A percentile compares a stretch with the other conserved stretches of the same genome.
These are phyloP conservation scores for Mesodorylaimus sp. DNA, from an alignment of 2,888 invertebrate genomes.

Conservation along the genomic window DNA sequence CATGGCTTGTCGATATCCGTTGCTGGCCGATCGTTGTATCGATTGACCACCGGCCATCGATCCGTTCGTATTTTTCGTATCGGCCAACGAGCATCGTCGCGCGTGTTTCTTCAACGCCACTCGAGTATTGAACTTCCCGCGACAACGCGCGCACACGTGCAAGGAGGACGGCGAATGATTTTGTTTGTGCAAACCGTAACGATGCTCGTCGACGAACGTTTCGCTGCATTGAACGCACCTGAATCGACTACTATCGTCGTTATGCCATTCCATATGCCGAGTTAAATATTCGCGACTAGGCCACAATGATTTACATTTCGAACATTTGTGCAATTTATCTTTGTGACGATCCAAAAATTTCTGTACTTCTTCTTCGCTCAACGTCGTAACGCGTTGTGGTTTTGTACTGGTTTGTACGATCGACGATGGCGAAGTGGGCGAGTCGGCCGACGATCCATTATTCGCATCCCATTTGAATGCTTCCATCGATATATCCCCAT, in stretches of 20 bases:
- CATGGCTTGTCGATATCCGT: not conserved
- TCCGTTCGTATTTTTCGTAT: no score
- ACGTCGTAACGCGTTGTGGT: no score
- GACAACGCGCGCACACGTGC: constrained; percentile 4
- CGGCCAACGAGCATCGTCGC: not conserved
- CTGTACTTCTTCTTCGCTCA: not conserved
- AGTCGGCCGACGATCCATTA: no score
- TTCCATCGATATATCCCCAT: no score
- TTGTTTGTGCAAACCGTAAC: constrained; percentile 1
- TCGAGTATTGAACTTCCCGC: not conserved
- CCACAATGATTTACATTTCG: constrained; percentile 22
- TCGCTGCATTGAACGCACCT: constrained; percentile 5
- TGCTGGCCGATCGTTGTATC: no score
- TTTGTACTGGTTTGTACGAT: no score
- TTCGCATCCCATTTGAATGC: no score
- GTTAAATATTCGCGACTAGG: constrained; percentile 22
- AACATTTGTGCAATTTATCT: constrained; percentile 22
- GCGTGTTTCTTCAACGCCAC: not conserved
- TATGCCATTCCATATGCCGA: constrained; percentile 25
- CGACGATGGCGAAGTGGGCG: no score
- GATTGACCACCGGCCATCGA: no score
- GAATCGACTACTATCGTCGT: constrained; percentile 6
- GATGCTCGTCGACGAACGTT: constrained; percentile 1
- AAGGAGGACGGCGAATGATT: not conserved
- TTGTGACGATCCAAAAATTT: not conserved